These are phyloP conservation scores for Oligia latruncula DNA, from an alignment of 2,888 invertebrate genomes.

Conservation along the genomic window DNA sequence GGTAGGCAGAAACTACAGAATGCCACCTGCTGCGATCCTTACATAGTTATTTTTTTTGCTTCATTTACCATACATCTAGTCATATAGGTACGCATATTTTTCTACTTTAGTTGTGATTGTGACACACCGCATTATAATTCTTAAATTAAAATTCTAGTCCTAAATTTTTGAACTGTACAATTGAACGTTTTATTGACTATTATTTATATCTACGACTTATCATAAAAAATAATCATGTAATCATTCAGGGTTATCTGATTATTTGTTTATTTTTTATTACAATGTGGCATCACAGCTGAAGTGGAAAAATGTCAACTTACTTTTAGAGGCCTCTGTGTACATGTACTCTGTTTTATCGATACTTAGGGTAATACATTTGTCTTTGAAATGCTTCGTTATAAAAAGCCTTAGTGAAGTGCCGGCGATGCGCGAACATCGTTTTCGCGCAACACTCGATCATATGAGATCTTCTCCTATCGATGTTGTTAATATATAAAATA, in stretches of 20 bases:
- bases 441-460: constrained; percentile 61
- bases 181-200: too few species aligned
- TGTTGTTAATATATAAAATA: constrained; percentile 82
- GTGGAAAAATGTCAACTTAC: too few species aligned
- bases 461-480: constrained; percentile 78
- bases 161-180: too few species aligned
- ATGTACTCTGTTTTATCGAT: background rate
- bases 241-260: too few species aligned
- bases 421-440: constrained; percentile 59
- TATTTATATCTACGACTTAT: too few species aligned
- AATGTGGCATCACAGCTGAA: too few species aligned
- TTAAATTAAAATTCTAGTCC: too few species aligned
- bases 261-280: too few species aligned
- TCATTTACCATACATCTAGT: background rate
- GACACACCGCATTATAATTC: too few species aligned
- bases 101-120: too few species aligned
- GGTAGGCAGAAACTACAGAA: background rate
- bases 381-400: constrained; percentile 33
- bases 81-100: background rate
- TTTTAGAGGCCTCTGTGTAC: background rate
- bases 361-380: background rate
- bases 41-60: too few species aligned
- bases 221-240: too few species aligned
- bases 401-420: constrained; percentile 54
- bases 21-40: background rate